Evolutionary conservation across 1,140 invertebrate species (phyloP).

Genomic region (Bactericera cockerelli): DNA sequence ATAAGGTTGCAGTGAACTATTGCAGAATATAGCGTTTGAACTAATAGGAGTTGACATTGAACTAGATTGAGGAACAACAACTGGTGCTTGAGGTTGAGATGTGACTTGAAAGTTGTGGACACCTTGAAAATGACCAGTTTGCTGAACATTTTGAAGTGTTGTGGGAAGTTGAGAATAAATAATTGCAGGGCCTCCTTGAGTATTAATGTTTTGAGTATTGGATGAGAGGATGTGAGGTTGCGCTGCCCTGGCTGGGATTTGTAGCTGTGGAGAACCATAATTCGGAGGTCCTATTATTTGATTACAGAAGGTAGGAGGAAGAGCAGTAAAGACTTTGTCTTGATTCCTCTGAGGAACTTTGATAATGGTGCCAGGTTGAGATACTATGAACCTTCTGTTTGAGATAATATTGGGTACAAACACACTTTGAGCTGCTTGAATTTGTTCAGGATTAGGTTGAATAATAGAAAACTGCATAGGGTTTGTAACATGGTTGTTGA

Average conservation of each 20-base stretch:
- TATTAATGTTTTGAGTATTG: background rate
- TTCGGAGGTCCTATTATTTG: background rate
- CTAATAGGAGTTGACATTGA: no score
- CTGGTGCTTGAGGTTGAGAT: no score
- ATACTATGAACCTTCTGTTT: background rate
- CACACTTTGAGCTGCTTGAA: no score
- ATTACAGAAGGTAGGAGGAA: background rate
- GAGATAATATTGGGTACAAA: no score
- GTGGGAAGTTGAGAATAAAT: background rate
- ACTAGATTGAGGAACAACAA: no score
- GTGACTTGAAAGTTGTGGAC: no score
- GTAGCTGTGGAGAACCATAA: background rate
- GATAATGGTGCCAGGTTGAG: slow-evolving; percentile 1
- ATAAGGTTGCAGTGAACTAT: no score
- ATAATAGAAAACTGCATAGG: background rate
- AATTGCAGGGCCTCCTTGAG: background rate
- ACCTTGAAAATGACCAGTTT: no score
- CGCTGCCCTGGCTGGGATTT: background rate
- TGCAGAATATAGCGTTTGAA: no score
- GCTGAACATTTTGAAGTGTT: background rate
- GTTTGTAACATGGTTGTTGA: slow-evolving; percentile 1
- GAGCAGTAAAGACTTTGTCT: background rate
- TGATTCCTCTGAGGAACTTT: background rate
- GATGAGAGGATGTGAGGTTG: background rate
- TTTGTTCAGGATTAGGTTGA: no score